Conservation (phyloP, 1,140 invertebrate genomes). For the Aradophagus sp. region DNA sequence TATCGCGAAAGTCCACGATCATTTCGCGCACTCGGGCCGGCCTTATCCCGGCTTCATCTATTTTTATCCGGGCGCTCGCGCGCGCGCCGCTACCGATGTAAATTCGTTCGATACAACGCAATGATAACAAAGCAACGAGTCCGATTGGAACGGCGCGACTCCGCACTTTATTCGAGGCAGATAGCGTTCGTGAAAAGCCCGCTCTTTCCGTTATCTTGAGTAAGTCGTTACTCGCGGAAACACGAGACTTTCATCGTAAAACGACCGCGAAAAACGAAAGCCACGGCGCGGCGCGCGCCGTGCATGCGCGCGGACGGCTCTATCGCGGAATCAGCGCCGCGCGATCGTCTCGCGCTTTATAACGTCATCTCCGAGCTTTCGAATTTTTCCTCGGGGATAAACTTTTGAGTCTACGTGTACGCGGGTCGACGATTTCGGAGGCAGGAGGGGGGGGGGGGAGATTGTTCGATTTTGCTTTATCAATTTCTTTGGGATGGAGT, state of each 20-base stretch:
- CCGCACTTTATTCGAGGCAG: constrained; percentile 53
- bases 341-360: constrained; percentile 21
- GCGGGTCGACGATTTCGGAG: background rate
- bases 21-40: constrained; percentile 51
- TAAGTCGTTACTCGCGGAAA: constrained; percentile 55
- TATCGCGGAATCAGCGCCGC: background rate
- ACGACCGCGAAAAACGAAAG: constrained; percentile 43
- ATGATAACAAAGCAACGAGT: constrained; percentile 60
- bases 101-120: constrained; percentile 55
- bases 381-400: constrained; percentile 12
- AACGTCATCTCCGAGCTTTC: constrained; percentile 12
- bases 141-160: constrained; percentile 50
- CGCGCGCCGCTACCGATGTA: constrained; percentile 49
- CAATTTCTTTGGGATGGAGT: background rate
- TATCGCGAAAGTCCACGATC: constrained; percentile 49
- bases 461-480: background rate
- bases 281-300: constrained; percentile 8
- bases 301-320: constrained; percentile 17
- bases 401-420: constrained; percentile 2
- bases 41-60: constrained; percentile 49
- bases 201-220: constrained; percentile 59
- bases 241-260: constrained; percentile 49
- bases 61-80: constrained; percentile 45
- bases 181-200: constrained; percentile 58
- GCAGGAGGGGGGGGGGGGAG: too few relatives aligned